Evolutionary conservation across 2,888 invertebrate genomes (phyloP), one percentile per base, ranked within the genome.

Genomic region (Troides oblongomaculatus): DNA sequence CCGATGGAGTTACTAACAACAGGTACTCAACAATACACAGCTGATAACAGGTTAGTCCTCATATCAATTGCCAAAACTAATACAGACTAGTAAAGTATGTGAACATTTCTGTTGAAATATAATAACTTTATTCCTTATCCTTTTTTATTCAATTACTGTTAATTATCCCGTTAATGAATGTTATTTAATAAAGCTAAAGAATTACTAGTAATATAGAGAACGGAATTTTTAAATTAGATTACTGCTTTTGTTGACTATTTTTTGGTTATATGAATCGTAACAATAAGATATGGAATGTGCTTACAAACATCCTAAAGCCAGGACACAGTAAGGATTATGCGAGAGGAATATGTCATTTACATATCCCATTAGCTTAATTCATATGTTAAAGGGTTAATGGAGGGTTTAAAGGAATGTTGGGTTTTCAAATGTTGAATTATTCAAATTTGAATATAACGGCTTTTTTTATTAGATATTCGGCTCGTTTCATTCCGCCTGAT

Each of bases 1-100:
- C 86, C 89, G 1, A 92, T 92, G 92, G 90, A 91, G 43, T 74
- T 92, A 12, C 80, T 92, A 4, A 92, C 92, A 30, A 92, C 92
- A 6, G 92, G 92, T 1, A 92, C 89, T 39, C 92, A 92, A 67
- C 86, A 82, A 73, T 92, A 92, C 72, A 92, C 92, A 39, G 86
- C 92, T 46, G 92, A 92, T 73, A 86, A 89, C 72, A 89, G 92
- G 92, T 91, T 8, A 75, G 56, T 43, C 39, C 14, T 43, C 30
- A 21, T 12, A 8, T 60, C 17, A 53, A 53, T 56, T 7, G 0
- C 10, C 1, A 56, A 56, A 8, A 14, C 56, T n/a, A 56, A 56
- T 56, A n/a, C 4, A 21, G 5, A 46, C 12, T 46, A 43, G 50
- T 50, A 50, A 50, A 14, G 17, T 18, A 43, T 8, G 43, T 30